A percentile compares a stretch with the other conserved stretches of the same genome.
phyloP scores from a whole-genome alignment of 2,888 invertebrate species.

The Orthonevra nobilis region DNA sequence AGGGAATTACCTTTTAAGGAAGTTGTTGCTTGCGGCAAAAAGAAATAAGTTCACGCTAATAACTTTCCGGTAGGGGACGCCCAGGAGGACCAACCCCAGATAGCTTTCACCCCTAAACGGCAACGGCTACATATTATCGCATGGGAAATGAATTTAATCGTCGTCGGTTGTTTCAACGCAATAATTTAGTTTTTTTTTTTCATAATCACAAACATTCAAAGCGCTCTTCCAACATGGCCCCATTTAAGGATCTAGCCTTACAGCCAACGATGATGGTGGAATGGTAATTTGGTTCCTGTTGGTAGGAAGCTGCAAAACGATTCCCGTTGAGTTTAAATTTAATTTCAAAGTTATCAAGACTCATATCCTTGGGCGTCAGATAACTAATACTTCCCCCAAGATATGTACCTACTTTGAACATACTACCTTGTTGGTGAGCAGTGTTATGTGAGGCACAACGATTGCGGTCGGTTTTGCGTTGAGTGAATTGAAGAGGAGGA shows the following conservation, averaged over 20 bases:
- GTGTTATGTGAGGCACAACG: neutral
- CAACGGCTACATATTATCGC: conserved; percentile 25
- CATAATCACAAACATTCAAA: conserved; percentile 28
- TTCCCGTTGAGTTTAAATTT: conserved; percentile 21
- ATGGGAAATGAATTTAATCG: conserved; percentile 36
- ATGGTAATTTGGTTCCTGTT: neutral
- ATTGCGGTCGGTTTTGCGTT: too few species aligned
- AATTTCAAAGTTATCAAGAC: conserved; percentile 36
- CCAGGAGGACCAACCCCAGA: neutral
- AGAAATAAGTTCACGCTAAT: conserved; percentile 15
- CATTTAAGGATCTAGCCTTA: neutral
- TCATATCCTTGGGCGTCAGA: neutral
- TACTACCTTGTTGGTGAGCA: neutral
- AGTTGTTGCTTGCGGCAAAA: conserved; percentile 17
- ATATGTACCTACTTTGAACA: too few species aligned
- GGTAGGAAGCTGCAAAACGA: conserved; percentile 6
- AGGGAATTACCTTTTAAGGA: conserved; percentile 40
- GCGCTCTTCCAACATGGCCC: too few species aligned
- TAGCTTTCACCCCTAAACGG: conserved; percentile 4
- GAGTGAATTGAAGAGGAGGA: neutral
- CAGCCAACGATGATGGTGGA: neutral
- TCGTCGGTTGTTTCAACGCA: conserved; percentile 35
- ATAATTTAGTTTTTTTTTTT: conserved; percentile 25
- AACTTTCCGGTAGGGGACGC: neutral
- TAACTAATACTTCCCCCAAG: neutral